phyloP scores from a whole-genome alignment of 2,888 invertebrate species.

The Pterostichus madidus region DNA sequence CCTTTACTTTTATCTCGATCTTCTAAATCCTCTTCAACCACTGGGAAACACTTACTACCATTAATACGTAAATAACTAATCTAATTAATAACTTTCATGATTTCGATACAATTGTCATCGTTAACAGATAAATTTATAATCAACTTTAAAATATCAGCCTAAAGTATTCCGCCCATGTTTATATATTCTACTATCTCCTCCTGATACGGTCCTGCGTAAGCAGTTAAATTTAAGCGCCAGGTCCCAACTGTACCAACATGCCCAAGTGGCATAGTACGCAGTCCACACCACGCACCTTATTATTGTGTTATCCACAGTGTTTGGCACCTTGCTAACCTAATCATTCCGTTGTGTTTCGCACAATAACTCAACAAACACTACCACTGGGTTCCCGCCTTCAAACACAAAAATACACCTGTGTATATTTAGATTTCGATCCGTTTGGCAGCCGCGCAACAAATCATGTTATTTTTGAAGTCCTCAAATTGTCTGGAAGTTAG shows the following conservation, averaged over 20 bases:
- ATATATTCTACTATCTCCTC: too few species aligned
- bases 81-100: too few species aligned
- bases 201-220: neutral
- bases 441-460: constrained; percentile 35
- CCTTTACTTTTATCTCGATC: too few species aligned
- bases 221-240: constrained; percentile 9
- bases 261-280: neutral
- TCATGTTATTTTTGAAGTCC: constrained; percentile 17
- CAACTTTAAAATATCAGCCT: too few species aligned
- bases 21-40: too few species aligned
- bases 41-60: too few species aligned
- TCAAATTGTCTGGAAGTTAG: neutral
- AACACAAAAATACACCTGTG: constrained; percentile 33
- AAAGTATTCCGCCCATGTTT: too few species aligned
- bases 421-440: constrained; percentile 19
- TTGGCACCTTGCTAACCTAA: constrained; percentile 43
- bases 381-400: neutral
- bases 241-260: neutral
- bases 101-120: too few species aligned
- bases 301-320: neutral
- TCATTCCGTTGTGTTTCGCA: constrained; percentile 5
- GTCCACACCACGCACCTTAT: neutral
- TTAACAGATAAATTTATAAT: too few species aligned
- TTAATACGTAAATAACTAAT: too few species aligned
- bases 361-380: neutral